phyloP scores from a whole-genome alignment of 1,140 invertebrate genomes.

The Probaryconus sp. region DNA sequence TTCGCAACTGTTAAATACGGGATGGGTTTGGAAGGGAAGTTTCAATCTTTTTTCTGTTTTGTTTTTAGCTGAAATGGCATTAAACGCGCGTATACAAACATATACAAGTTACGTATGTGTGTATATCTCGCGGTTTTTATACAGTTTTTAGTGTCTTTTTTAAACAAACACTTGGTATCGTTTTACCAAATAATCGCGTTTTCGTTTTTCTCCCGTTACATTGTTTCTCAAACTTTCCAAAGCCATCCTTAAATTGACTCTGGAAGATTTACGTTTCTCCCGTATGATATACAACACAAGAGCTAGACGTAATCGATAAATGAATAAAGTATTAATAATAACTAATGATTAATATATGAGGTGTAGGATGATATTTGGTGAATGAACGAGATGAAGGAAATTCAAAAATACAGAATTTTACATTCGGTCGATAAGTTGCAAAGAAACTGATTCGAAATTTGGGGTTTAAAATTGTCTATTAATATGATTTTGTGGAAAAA shows the following conservation, averaged over 20 bases:
- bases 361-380: constrained; percentile 59
- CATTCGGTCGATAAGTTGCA: constrained; percentile 57
- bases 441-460: constrained; percentile 48
- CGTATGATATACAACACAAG: constrained; percentile 68
- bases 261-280: constrained; percentile 60
- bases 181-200: neutral
- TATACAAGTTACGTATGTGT: constrained; percentile 15
- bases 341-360: constrained; percentile 64
- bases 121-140: constrained; percentile 4
- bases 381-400: constrained; percentile 13
- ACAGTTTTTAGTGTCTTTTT: no score
- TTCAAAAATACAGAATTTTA: constrained; percentile 38
- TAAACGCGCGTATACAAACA: neutral
- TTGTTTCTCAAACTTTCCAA: constrained; percentile 8
- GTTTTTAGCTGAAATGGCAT: constrained; percentile 7
- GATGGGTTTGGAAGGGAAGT: constrained; percentile 39
- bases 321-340: constrained; percentile 70
- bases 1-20: constrained; percentile 50
- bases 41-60: neutral
- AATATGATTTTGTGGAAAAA: no score
- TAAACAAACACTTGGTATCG: no score
- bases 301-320: constrained; percentile 69
- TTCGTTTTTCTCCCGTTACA: neutral
- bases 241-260: constrained; percentile 38
- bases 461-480: constrained; percentile 37